Base-by-base conservation (phyloP, 2,888 invertebrate species). In the Leptopterna dolabrata region DNA sequence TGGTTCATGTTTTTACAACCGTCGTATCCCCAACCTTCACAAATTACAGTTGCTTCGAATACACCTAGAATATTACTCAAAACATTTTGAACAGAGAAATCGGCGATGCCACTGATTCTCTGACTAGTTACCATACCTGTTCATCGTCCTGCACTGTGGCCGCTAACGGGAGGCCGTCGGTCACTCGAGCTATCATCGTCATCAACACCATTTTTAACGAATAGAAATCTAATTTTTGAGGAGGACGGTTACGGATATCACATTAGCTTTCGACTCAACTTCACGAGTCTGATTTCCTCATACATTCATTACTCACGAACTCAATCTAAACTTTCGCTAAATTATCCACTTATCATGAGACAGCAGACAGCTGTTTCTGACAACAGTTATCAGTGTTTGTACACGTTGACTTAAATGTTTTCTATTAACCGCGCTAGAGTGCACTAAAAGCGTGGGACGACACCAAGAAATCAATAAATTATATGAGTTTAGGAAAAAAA, bases 121-220 rank as follows among this genome's bases (percentile, higher is more conserved):
- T 7, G n/a, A 36, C 7, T 4, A 36, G 13, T 14, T 13, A 36
- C 30, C 36, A 30, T 73, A 87, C 87, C 82, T 87, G 87, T 73
- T 87, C 87, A 91, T 99, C 98, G 92, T 99, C 99, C 93, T 99
- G 99, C 91, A 96, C 96, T 90, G 95, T 97, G 90, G 96, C 96
- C 89, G 96, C 97, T 90, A 90, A 85, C 94, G 96, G 92, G 96
- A 97, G 93, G 95, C 96, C 92, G 96, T 97, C 91, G 96, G 97
- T 91, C 96, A 97, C 93, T 96, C 97, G 90, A 36, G 98, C 99
- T 91, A 99, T 98, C 97, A 99, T 97, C 89, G 99, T 99, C 94
- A 99, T 95, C 91, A 98, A 93, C 92, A 99, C 98, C 99, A 99
- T 99, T 92, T 86, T 88, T 9, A 30, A 16, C 9, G 6, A 7